A percentile compares a stretch with the other conserved stretches of the same genome.
Conservation (phyloP, 2,888 invertebrate species). For the Lasius fuliginosus region DNA sequence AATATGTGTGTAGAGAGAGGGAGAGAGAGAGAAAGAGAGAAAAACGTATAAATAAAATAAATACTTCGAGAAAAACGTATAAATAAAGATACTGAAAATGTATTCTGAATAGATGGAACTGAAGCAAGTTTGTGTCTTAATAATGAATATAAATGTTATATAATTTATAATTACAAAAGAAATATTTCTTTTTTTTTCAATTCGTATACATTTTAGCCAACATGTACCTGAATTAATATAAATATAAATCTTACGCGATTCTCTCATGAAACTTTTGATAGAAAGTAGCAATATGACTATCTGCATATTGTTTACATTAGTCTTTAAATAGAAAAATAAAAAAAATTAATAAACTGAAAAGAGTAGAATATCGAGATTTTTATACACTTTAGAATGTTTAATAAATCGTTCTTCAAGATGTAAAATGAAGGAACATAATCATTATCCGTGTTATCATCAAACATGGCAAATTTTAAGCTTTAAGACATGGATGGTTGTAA, state of each 20-base stretch:
- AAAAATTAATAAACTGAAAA: not conserved
- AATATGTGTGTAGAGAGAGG: not conserved
- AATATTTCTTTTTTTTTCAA: not conserved
- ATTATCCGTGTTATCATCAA: not conserved
- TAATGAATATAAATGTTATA: not conserved
- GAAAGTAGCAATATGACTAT: not conserved
- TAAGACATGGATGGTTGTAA: not conserved
- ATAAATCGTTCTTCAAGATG: not conserved
- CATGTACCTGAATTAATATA: not conserved
- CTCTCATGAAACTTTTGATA: not conserved
- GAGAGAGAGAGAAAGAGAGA: not conserved
- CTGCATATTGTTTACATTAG: not conserved
- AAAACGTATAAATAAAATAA: not conserved
- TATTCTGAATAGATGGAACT: not conserved
- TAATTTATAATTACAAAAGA: not conserved
- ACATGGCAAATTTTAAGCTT: not conserved
- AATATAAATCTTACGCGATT: not conserved
- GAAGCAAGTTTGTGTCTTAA: not conserved
- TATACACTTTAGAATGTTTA: not conserved
- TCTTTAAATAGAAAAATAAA: not conserved
- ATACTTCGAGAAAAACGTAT: not conserved
- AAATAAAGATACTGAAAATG: not conserved
- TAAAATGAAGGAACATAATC: not conserved
- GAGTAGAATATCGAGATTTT: not conserved
- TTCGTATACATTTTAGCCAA: not conserved